Evolutionary conservation across 2,797 vertebrate species (phyloP), one percentile per base, ranked within the genome.

Genomic region (Gila robusta): DNA sequence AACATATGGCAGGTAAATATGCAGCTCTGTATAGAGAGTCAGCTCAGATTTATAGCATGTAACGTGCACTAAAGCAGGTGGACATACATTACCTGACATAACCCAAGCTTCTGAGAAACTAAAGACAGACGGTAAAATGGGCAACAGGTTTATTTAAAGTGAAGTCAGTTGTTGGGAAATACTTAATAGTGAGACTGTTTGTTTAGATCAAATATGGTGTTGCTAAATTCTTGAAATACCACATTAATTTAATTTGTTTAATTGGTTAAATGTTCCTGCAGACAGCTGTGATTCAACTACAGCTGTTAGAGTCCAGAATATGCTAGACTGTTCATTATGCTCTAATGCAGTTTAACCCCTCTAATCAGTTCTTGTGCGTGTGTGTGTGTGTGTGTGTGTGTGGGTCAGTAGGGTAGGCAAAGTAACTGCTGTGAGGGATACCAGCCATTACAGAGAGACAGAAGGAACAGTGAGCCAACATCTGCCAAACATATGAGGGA

Each of bases 401-500:
- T 19, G 69, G 28, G 64, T 83, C 62, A 66, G 23, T 41, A 64
- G 62, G 47, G 56, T 47, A 91, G 92, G 91, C 92, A 90, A 91
- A 91, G 91, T 91, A 92, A 94, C 91, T 87, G 90, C 89, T 90
- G 84, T 91, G 89, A 91, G 89, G 91, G 92, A 94, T 94, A 92
- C 93, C 90, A 93, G 92, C 92, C 86, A 81, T 87, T 91, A 94
- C 93, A 94, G 94, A 94, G 93, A 90, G 87, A 88, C 87, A 93
- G 93, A 94, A 93, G 94, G 90, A 83, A 88, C 72, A 86, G 86
- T 85, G 72, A 88, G 89, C 87, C 86, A 94, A 95, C 95, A 96
- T 95, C 93, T 96, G 95, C 26, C 88, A 91, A 93, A 90, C 95
- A 96, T 92, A 95, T 96, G 95, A 89, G 79, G 39, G n/a, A 70